Percentiles rank a stretch among this genome's conserved stretches.
phyloP scores from a whole-genome alignment of 2,113 vertebrate genomes.

The Hemibagrus wyckioides region DNA sequence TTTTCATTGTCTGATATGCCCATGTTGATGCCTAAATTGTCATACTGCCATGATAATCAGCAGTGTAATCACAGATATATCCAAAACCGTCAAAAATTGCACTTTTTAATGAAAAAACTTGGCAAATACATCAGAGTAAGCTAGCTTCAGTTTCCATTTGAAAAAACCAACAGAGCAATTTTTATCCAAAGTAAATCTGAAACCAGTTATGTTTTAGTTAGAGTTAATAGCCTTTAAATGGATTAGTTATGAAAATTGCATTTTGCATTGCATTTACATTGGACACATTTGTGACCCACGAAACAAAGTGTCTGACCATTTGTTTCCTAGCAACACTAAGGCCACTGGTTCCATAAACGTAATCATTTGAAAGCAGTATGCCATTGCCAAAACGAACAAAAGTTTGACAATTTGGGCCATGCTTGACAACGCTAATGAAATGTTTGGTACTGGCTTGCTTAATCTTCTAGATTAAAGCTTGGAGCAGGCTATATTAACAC shows the following conservation, averaged over 20 bases:
- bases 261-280: too few relatives aligned
- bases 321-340: background rate
- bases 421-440: background rate
- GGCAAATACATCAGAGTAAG: background rate
- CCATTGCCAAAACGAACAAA: background rate
- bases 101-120: background rate
- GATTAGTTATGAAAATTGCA: background rate
- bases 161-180: background rate
- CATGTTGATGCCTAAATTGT: background rate
- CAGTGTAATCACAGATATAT: background rate
- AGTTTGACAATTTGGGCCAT: background rate
- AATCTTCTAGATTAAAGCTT: background rate
- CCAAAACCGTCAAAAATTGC: background rate
- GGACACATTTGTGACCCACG: too few relatives aligned
- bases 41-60: background rate
- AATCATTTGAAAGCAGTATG: background rate
- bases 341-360: background rate
- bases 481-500: background rate
- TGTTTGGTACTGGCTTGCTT: background rate
- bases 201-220: background rate
- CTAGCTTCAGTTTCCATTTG: background rate
- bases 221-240: too few relatives aligned
- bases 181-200: background rate
- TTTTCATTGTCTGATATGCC: too few relatives aligned
- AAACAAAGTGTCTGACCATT: too few relatives aligned